Evolutionary conservation across 2,797 vertebrate genomes (phyloP), one percentile per base, ranked within the genome.

Genomic region (Scolopax bukidnonensis): DNA sequence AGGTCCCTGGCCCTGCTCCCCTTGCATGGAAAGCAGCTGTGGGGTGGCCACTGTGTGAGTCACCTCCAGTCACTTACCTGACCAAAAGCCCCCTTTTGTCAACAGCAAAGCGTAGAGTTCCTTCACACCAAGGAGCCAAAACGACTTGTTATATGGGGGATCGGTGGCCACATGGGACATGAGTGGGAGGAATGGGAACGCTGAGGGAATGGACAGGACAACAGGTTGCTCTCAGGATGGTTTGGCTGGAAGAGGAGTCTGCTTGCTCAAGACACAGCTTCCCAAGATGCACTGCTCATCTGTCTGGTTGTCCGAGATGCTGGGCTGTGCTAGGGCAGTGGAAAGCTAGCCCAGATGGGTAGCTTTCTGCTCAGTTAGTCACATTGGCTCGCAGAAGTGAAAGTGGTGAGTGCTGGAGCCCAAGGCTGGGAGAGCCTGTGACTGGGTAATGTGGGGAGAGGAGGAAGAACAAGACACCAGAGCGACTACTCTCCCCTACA

Each of bases 161-260:
- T 3, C 54, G 59, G 12, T 16, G 32, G 50, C 17, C 47, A 30
- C 20, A 13, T 2, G 21, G 56, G 50, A 27, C 23, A 15, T 0
- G 4, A 71, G 17, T 16, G 20, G 48, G 28, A 84, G 14, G 23
- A 54, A 15, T 10, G 12, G 64, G 38, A 43, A 43, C 11, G 61
- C 40, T 16, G 61, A 43, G n/a, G 33, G 36, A 24, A 33, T 0
- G 1, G 41, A 16, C 8, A 65, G 1, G 41, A 16, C 6, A 51
- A 41, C n/a, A 75, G 18, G 47, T 75, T 41, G 6, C 36, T 14
- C 16, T 84, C 36, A 8, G 17, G 12, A 30, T 47, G 41, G 19
- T 20, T 61, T 0, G 1, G 27, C 51, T 47, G 61, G 25, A 68
- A 57, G 11, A 57, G 40, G 36, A 53, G 27, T 8, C 41, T 48